phyloP scores from a whole-genome alignment of 1,140 invertebrate species.

The Melipona quadrifasciata region DNA sequence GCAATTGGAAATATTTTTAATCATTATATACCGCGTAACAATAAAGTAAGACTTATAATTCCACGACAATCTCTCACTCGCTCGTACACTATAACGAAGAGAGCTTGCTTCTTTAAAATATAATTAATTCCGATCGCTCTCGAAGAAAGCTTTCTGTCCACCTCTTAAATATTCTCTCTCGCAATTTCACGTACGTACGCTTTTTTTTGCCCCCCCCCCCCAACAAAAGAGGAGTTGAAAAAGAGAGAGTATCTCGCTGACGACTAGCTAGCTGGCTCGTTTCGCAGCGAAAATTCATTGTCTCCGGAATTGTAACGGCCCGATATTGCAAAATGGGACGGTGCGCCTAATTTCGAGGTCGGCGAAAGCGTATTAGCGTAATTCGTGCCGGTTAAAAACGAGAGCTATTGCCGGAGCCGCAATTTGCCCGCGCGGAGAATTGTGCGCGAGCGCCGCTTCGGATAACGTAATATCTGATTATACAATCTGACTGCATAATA shows the following conservation, averaged over 20 bases:
- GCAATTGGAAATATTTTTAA: too few relatives aligned
- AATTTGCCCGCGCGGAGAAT: conserved; percentile 32
- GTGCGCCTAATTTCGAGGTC: neutral
- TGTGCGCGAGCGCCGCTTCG: neutral
- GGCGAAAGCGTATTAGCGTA: neutral
- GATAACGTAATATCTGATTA: conserved; percentile 30
- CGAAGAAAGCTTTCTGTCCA: too few relatives aligned
- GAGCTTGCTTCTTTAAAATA: too few relatives aligned
- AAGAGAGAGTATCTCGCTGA: neutral
- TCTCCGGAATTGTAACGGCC: neutral
- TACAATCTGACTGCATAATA: conserved; percentile 32
- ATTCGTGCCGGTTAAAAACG: neutral
- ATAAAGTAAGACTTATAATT: too few relatives aligned
- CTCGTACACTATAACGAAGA: too few relatives aligned
- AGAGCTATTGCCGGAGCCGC: conserved; percentile 14
- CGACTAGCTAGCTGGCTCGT: neutral
- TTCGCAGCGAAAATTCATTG: neutral
- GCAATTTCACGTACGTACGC: too few relatives aligned
- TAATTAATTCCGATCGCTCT: too few relatives aligned
- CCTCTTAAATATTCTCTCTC: too few relatives aligned
- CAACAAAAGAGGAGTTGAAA: too few relatives aligned
- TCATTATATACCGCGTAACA: too few relatives aligned
- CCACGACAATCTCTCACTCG: too few relatives aligned
- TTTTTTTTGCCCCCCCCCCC: too few relatives aligned
- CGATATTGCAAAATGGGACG: neutral